phyloP scores from a whole-genome alignment of 2,113 vertebrate genomes.

The Anser brachyrhynchus region DNA sequence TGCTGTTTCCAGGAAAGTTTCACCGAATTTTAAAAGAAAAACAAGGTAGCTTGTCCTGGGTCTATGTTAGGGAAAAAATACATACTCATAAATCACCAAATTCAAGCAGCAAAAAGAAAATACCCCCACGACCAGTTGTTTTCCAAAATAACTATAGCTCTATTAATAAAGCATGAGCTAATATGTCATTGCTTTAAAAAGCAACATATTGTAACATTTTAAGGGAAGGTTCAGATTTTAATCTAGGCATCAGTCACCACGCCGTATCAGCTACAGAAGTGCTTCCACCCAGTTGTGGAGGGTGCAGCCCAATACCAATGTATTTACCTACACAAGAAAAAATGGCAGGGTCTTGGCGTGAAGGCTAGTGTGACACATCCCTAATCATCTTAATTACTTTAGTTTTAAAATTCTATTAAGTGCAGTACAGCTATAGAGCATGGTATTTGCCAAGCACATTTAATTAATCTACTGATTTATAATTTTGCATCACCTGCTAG shows the following conservation, averaged over 20 bases:
- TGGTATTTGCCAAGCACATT: neutral
- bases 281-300: neutral
- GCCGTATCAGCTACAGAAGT: fast-evolving
- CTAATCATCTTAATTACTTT: neutral
- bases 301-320: neutral
- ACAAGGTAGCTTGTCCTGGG: neutral
- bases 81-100: neutral
- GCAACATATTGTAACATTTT: neutral
- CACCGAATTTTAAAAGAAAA: neutral
- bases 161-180: neutral
- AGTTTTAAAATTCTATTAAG: neutral
- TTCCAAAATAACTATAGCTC: neutral
- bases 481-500: neutral
- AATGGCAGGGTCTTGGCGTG: neutral
- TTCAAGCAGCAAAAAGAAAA: neutral
- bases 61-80: too few relatives aligned
- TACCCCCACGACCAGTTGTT: neutral
- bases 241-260: neutral
- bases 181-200: neutral
- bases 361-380: neutral
- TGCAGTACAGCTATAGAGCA: neutral
- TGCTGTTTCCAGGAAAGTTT: neutral
- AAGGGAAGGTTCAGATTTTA: neutral
- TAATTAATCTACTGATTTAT: neutral
- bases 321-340: neutral